Evolutionary conservation across 2,113 vertebrate species (phyloP).

Genomic region (Opisthocomus hoazin): DNA sequence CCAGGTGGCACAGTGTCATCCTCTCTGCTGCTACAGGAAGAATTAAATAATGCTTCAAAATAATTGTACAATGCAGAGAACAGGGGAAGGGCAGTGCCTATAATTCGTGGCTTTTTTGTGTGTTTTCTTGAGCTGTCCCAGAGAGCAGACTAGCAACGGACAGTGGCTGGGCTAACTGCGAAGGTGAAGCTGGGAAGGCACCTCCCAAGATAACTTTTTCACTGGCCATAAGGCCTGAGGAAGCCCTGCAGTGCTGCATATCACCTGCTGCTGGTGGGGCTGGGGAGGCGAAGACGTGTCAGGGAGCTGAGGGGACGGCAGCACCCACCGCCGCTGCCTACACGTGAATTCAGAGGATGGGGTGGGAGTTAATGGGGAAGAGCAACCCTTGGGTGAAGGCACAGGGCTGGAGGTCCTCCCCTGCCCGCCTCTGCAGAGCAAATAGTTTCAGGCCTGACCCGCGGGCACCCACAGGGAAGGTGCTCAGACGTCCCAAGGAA

Average conservation of each 20-base stretch:
- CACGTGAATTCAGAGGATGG: not conserved
- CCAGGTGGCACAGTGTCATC: not conserved
- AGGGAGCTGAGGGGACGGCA: not conserved
- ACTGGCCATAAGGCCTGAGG: not conserved
- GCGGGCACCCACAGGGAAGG: not conserved
- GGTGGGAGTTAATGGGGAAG: not conserved
- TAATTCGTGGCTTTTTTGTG: not conserved
- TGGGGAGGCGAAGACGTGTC: not conserved
- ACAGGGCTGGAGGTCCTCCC: not conserved
- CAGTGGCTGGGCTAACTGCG: not conserved
- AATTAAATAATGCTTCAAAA: not conserved
- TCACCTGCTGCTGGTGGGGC: accelerated
- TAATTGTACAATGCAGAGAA: not conserved
- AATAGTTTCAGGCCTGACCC: not conserved
- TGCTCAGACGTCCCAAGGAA: not conserved
- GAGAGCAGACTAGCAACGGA: not conserved
- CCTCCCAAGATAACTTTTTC: not conserved
- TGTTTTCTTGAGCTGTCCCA: not conserved
- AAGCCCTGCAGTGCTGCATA: not conserved
- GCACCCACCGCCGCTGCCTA: accelerated
- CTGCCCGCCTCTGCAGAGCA: not conserved
- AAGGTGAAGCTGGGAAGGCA: not conserved
- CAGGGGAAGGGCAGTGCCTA: not conserved
- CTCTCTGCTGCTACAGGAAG: not conserved
- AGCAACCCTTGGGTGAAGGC: not conserved